A percentile compares a stretch with the other conserved stretches of the same genome.
Conservation (phyloP, 2,797 vertebrate genomes). For the Neosalanx taihuensis region DNA sequence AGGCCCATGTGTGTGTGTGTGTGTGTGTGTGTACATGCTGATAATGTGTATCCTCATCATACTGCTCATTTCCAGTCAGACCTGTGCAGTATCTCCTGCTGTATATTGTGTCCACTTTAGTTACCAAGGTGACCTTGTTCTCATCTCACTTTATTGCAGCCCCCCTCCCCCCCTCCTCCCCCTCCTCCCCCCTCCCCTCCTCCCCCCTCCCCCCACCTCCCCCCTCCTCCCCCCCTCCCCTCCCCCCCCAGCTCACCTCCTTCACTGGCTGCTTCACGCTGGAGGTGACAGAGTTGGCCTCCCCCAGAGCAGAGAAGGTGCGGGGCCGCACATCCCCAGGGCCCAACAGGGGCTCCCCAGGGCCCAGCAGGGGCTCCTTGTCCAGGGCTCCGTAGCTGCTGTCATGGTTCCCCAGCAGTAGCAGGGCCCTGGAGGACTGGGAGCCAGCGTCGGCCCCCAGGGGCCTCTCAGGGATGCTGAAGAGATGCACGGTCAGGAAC, state of each 20-base stretch:
- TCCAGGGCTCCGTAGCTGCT: slow-evolving; percentile 74
- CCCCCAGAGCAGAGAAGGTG: slow-evolving; percentile 66
- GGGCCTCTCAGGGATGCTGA: slow-evolving; percentile 89
- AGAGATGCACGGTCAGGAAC: slow-evolving; percentile 84
- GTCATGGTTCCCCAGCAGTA: slow-evolving; percentile 53
- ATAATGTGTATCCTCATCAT: background rate
- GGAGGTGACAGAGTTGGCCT: slow-evolving; percentile 67
- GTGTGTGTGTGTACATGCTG: too few relatives aligned
- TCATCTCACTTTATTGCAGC: background rate
- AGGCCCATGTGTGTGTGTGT: too few relatives aligned
- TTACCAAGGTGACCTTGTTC: background rate
- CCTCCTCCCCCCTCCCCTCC: background rate
- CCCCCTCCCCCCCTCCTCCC: background rate
- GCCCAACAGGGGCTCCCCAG: slow-evolving; percentile 1
- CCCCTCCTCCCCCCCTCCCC: background rate
- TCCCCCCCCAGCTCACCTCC: slow-evolving; percentile 60
- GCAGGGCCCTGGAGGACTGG: slow-evolving; percentile 47
- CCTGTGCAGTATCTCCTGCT: too few relatives aligned
- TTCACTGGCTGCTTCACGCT: slow-evolving; percentile 64
- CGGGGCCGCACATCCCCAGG: slow-evolving; percentile 53
- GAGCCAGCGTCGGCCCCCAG: slow-evolving; percentile 48
- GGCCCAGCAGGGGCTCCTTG: slow-evolving; percentile 53
- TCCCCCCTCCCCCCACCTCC: too few relatives aligned
- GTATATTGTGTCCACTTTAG: background rate
- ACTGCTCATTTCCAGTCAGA: background rate